A percentile compares a stretch with the other conserved stretches of the same genome.
phyloP scores from a whole-genome alignment of 2,888 invertebrate genomes.

The Meliscaeva auricollis region DNA sequence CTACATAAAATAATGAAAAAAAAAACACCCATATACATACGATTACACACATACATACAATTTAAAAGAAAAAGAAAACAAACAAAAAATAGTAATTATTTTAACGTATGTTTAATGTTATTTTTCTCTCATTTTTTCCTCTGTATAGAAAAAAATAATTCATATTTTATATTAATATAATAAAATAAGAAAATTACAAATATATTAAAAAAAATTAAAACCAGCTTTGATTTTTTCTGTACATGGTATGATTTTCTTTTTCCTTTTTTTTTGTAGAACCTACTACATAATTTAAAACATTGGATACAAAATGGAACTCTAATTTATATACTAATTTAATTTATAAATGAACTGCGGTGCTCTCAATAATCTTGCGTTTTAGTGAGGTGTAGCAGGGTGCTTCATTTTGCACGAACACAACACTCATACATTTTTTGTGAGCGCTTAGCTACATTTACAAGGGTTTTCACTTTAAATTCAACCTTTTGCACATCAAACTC shows the following conservation, averaged over 20 bases:
- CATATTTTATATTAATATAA: conserved; percentile 71
- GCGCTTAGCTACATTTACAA: too few species aligned
- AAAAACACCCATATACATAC: conserved; percentile 52
- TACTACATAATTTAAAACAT: too few species aligned
- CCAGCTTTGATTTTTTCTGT: conserved; percentile 50
- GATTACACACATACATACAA: conserved; percentile 47
- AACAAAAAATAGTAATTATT: conserved; percentile 58
- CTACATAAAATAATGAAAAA: conserved; percentile 28
- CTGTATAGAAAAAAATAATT: conserved; percentile 69
- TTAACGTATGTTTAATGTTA: conserved; percentile 72
- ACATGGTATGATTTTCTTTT: not conserved
- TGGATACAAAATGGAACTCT: too few species aligned
- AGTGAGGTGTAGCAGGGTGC: too few species aligned
- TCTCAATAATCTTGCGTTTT: too few species aligned
- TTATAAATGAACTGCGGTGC: too few species aligned
- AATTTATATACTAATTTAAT: too few species aligned
- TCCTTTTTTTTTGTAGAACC: not conserved
- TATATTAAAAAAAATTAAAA: conserved; percentile 56
- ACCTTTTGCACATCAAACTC: too few species aligned
- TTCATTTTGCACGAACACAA: too few species aligned
- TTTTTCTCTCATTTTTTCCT: conserved; percentile 73
- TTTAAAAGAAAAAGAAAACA: not conserved
- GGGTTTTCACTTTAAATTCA: too few species aligned
- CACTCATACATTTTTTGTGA: too few species aligned
- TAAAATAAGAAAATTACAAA: conserved; percentile 74